Percentiles rank a stretch among this genome's conserved stretches.
phyloP scores from a whole-genome alignment of 2,113 vertebrate genomes.

The Noctilio leporinus region DNA sequence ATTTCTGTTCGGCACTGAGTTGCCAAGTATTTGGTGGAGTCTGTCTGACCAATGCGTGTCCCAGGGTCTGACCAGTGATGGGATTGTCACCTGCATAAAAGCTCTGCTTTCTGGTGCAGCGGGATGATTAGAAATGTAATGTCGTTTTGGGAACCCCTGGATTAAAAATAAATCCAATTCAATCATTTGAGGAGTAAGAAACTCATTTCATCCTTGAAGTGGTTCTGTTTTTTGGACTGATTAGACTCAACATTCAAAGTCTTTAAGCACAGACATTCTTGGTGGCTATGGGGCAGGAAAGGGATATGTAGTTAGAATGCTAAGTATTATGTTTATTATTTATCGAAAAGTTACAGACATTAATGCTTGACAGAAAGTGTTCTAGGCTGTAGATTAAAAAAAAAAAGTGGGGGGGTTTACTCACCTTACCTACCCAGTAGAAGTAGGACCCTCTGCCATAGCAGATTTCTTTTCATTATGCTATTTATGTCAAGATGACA shows the following conservation, averaged over 20 bases:
- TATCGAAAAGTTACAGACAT: background rate
- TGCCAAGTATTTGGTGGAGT: accelerated
- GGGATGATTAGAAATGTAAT: background rate
- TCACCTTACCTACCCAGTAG: background rate
- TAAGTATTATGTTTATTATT: background rate
- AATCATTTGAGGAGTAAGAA: background rate
- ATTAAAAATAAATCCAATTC: background rate
- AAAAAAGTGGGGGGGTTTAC: no score
- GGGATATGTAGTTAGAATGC: background rate
- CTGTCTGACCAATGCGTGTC: background rate
- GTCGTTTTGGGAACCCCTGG: background rate
- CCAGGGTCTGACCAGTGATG: background rate
- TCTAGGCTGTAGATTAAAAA: background rate
- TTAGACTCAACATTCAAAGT: no score
- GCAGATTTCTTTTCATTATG: background rate
- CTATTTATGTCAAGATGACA: background rate
- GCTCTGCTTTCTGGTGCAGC: background rate
- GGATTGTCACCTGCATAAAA: background rate
- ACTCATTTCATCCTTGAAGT: background rate
- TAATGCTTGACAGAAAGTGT: background rate
- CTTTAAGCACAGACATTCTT: background rate
- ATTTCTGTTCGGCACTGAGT: background rate
- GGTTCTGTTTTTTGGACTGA: background rate
- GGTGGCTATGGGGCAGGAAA: background rate
- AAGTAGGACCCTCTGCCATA: background rate